These are phyloP conservation scores for Cyanocitta stelleri DNA, from an alignment of 2,113 vertebrate species.

Conservation along the genomic window DNA sequence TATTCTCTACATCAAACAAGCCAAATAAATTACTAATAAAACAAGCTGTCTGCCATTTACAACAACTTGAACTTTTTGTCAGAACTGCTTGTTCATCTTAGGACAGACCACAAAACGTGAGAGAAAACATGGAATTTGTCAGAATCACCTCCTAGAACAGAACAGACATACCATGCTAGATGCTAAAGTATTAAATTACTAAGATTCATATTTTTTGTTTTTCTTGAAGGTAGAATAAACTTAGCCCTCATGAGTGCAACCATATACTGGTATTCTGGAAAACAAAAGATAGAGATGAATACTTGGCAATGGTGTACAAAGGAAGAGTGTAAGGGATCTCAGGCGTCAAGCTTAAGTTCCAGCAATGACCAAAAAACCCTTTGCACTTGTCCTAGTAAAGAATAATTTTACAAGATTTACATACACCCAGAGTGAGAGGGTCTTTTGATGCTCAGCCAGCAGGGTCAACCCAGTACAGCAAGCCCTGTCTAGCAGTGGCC, in stretches of 20 bases:
- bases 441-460: not conserved
- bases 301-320: accelerated
- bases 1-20: not conserved
- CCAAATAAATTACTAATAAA: not conserved
- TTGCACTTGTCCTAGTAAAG: not conserved
- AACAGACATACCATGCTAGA: not conserved
- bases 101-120: not conserved
- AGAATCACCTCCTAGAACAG: not conserved
- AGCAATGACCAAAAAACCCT: not conserved
- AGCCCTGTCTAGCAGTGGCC: not conserved
- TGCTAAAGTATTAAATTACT: not conserved
- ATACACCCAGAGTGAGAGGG: not conserved
- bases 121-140: not conserved
- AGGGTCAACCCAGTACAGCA: not conserved
- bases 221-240: not conserved
- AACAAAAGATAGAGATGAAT: not conserved
- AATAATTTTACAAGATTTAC: not conserved
- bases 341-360: accelerated
- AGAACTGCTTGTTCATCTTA: not conserved
- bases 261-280: too few species aligned
- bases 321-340: not conserved
- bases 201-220: not conserved
- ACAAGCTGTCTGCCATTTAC: not conserved
- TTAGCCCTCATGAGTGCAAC: not conserved
- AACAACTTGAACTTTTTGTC: not conserved